These are phyloP conservation scores for Ormyrus thymus DNA, from an alignment of 2,888 invertebrate species.

Conservation along the genomic window DNA sequence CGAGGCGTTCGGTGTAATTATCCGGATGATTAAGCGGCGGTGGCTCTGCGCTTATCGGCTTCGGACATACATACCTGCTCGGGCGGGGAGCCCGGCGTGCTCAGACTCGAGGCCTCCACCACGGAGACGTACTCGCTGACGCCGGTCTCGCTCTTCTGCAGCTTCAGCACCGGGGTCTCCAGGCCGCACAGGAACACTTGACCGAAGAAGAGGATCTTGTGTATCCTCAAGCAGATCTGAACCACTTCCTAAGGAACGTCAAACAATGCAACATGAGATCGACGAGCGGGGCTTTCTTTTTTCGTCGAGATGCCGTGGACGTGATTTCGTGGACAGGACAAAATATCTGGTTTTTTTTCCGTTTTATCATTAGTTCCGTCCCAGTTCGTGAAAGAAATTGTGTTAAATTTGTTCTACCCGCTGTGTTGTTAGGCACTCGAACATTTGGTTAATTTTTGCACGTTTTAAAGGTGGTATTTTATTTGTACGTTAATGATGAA, in stretches of 20 bases:
- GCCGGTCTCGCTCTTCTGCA: slow-evolving; percentile 81
- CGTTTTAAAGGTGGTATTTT: too few relatives aligned
- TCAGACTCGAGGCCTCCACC: slow-evolving; percentile 78
- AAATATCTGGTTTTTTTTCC: too few relatives aligned
- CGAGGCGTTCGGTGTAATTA: slow-evolving; percentile 39
- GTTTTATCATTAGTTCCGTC: too few relatives aligned
- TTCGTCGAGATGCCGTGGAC: too few relatives aligned
- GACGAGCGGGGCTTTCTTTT: too few relatives aligned
- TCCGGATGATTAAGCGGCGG: slow-evolving; percentile 38
- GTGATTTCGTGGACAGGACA: too few relatives aligned
- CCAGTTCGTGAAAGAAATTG: too few relatives aligned
- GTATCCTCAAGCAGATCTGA: slow-evolving; percentile 83
- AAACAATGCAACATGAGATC: neutral
- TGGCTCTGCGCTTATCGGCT: neutral
- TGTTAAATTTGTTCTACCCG: too few relatives aligned
- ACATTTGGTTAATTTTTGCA: too few relatives aligned
- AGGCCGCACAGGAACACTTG: slow-evolving; percentile 90
- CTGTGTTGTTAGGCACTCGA: too few relatives aligned
- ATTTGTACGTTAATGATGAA: too few relatives aligned
- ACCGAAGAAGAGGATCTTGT: slow-evolving; percentile 87
- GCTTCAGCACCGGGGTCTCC: slow-evolving; percentile 88
- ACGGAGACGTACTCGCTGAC: slow-evolving; percentile 84
- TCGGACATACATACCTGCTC: slow-evolving; percentile 75
- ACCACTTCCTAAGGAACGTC: slow-evolving; percentile 79
- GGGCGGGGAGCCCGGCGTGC: slow-evolving; percentile 76